A percentile compares a stretch with the other conserved stretches of the same genome.
These are phyloP conservation scores for Strigamia transsilvanica DNA, from an alignment of 2,888 invertebrate species.

Conservation along the genomic window DNA sequence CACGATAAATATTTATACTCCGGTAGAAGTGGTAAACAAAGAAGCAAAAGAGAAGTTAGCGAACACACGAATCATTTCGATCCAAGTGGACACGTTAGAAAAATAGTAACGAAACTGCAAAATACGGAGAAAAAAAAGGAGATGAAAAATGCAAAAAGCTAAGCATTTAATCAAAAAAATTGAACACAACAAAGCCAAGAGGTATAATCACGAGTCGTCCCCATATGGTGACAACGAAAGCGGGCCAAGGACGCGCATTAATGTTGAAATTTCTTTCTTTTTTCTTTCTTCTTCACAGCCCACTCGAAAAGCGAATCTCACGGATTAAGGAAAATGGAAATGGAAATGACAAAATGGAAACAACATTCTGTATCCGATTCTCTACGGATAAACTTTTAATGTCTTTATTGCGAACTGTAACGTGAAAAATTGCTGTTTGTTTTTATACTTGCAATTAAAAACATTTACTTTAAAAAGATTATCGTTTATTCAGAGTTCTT, in stretches of 20 bases:
- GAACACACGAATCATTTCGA: slow-evolving; percentile 91
- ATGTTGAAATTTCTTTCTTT: not conserved
- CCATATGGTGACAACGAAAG: slow-evolving; percentile 4
- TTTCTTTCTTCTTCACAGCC: not conserved
- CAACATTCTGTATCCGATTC: not conserved
- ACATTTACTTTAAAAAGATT: not conserved
- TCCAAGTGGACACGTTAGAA: slow-evolving; percentile 91
- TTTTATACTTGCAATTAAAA: not conserved
- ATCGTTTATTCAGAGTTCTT: not conserved
- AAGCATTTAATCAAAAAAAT: not conserved
- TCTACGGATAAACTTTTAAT: not conserved
- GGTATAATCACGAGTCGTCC: not conserved
- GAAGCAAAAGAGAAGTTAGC: slow-evolving; percentile 86
- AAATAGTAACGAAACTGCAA: slow-evolving; percentile 83
- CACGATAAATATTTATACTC: slow-evolving; percentile 88
- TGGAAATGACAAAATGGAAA: not conserved
- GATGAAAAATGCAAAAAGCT: slow-evolving; percentile 55
- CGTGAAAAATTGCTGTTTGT: not conserved
- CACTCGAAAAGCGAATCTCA: not conserved
- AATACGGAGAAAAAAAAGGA: slow-evolving; percentile 83
- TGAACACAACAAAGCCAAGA: not conserved
- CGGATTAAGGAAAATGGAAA: slow-evolving; percentile 15
- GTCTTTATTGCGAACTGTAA: not conserved
- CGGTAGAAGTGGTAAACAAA: slow-evolving; percentile 88
- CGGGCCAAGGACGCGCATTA: not conserved